Base-by-base conservation (phyloP, 2,113 vertebrate species). In the Nettapus auritus region DNA sequence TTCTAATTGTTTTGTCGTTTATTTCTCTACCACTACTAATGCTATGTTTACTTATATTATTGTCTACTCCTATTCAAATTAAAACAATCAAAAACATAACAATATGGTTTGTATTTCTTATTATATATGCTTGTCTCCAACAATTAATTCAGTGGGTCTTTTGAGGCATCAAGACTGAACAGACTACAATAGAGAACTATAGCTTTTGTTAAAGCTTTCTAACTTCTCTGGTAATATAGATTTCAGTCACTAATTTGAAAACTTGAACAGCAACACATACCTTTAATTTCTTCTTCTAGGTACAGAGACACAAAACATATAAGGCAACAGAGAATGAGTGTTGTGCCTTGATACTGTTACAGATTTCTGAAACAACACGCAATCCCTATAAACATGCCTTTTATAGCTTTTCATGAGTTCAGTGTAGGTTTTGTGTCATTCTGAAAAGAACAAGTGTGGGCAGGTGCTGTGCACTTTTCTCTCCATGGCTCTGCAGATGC, bases 391-490 rank as follows among this genome's bases (percentile, higher is more conserved):
- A 96, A 89, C 71, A 82, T 62, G 79, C 63, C 46, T 83, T 94
- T 93, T 89, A 89, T 75, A 91, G 84, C 34, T 85, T 87, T 83
- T 75, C 71, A 57, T 50, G 74, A 86, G 69, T 86, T 95, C 62
- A 82, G 34, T 66, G 86, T 82, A 82, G 81, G 81, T 86, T 95
- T 89, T 86, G 46, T 93, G 84, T 59, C 57, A 55, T 82, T 96
- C 73, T 89, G 78, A 87, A 95, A 91, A 89, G 88, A 90, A 90
- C 63, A 95, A 91, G 73, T 78, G 91, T 71, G 77, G 86, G 94
- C 95, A 96, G 94, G 93, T 92, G 92, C 90, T 91, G 71, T 82
- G 86, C 46, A 68, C 81, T 95, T 96, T 84, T 94, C 82, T 93
- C 68, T 88, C 86, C 73, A 44, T 57, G 59, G 57, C 69, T 90